Evolutionary conservation across 2,113 vertebrate species (phyloP).

Genomic region (Podocnemis expansa): DNA sequence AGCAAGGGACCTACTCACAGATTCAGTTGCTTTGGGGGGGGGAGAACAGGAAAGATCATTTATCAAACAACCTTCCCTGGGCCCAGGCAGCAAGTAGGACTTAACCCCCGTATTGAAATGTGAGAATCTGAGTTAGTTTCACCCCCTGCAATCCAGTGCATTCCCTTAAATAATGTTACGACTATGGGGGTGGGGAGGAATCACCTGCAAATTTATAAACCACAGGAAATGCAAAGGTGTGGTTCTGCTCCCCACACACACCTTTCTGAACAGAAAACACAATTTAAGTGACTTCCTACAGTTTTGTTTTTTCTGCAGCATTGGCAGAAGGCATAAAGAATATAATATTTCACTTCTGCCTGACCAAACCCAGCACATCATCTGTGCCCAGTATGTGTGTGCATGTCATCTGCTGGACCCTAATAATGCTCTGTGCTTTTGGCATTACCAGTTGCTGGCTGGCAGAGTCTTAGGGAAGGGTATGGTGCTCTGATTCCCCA

Average conservation of each 20-base stretch:
- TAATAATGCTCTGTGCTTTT: neutral
- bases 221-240: accelerated
- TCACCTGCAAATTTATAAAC: neutral
- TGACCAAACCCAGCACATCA: neutral
- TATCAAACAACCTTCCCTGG: neutral
- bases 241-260: neutral
- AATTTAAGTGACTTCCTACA: neutral
- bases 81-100: neutral
- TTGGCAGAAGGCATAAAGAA: neutral
- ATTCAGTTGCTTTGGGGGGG: neutral
- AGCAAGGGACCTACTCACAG: neutral
- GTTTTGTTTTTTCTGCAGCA: neutral
- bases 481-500: neutral
- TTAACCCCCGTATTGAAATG: neutral
- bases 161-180: neutral
- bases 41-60: neutral
- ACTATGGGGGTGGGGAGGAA: neutral
- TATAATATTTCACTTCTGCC: neutral
- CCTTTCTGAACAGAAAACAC: neutral
- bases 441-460: too few species aligned
- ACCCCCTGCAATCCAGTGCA: neutral
- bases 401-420: neutral
- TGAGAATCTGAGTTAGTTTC: neutral
- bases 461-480: neutral
- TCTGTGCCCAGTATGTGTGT: neutral